Conservation (phyloP, 2,113 vertebrate genomes). For the Smithornis capensis region DNA sequence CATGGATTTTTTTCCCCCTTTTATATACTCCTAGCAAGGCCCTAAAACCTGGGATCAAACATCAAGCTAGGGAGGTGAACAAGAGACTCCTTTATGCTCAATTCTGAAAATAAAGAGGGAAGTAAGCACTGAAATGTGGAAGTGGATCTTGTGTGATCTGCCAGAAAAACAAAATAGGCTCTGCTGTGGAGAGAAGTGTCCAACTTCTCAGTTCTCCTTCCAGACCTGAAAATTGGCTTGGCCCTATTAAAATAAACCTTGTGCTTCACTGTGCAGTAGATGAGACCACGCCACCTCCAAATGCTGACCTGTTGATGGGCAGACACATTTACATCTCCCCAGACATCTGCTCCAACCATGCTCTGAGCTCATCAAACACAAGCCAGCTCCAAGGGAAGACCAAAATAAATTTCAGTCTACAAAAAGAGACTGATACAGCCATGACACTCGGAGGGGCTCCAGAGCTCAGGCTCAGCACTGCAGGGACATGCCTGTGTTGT, state of each 20-base stretch:
- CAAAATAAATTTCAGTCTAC: slow-evolving; percentile 13
- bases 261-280: not conserved
- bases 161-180: not conserved
- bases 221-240: not conserved
- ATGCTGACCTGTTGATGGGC: not conserved
- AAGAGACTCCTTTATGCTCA: not conserved
- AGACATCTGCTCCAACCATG: not conserved
- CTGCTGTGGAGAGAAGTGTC: slow-evolving; percentile 22
- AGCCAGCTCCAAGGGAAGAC: not conserved
- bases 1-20: not conserved
- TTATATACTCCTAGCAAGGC: not conserved
- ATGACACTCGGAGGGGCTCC: accelerated
- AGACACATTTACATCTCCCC: not conserved
- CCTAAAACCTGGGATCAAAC: not conserved
- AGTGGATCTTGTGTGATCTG: not conserved
- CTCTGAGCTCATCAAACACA: not conserved
- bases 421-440: not conserved
- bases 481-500: accelerated
- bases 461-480: not conserved
- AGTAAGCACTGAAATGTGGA: slow-evolving; percentile 15
- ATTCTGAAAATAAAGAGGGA: not conserved
- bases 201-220: slow-evolving; percentile 42
- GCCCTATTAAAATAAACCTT: not conserved
- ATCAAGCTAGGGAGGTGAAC: not conserved
- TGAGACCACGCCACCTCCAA: not conserved